phyloP scores from a whole-genome alignment of 1,140 invertebrate genomes.

The Ceratina calcarata region DNA sequence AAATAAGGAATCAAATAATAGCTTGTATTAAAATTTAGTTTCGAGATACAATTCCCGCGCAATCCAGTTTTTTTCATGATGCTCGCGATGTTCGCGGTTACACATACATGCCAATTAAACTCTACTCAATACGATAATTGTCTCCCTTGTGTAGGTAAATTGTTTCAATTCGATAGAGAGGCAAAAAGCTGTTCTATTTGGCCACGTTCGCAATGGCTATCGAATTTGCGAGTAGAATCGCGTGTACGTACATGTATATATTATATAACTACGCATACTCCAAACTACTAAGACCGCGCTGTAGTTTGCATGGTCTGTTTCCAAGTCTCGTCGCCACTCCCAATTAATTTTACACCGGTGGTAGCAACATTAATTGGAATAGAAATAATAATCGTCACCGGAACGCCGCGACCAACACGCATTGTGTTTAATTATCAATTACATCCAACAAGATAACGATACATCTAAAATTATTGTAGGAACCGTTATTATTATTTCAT shows the following conservation, averaged over 20 bases:
- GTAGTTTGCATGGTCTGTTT: not conserved
- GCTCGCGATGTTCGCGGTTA: not conserved
- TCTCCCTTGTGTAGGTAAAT: not conserved
- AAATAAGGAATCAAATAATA: slow-evolving; percentile 30
- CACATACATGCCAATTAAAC: not conserved
- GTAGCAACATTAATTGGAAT: slow-evolving; percentile 35
- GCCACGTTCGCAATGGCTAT: slow-evolving; percentile 19
- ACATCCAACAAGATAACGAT: slow-evolving; percentile 37
- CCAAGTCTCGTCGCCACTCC: not conserved
- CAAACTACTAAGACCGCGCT: not conserved
- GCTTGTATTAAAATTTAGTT: not conserved
- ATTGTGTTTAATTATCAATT: slow-evolving; percentile 57
- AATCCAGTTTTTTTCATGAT: not conserved
- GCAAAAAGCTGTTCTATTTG: slow-evolving; percentile 33
- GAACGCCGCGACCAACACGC: not conserved
- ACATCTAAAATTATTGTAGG: not conserved
- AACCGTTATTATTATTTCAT: slow-evolving; percentile 26
- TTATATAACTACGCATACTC: too few species aligned
- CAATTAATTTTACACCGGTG: slow-evolving; percentile 36
- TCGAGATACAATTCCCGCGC: not conserved
- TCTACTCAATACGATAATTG: not conserved
- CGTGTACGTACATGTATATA: too few species aligned
- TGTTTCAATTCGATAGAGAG: slow-evolving; percentile 22
- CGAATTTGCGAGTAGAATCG: slow-evolving; percentile 22
- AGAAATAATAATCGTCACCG: slow-evolving; percentile 37